Evolutionary conservation across 1,140 invertebrate genomes (phyloP), one percentile per base, ranked within the genome.

Genomic region (Heliconius eleuchia): DNA sequence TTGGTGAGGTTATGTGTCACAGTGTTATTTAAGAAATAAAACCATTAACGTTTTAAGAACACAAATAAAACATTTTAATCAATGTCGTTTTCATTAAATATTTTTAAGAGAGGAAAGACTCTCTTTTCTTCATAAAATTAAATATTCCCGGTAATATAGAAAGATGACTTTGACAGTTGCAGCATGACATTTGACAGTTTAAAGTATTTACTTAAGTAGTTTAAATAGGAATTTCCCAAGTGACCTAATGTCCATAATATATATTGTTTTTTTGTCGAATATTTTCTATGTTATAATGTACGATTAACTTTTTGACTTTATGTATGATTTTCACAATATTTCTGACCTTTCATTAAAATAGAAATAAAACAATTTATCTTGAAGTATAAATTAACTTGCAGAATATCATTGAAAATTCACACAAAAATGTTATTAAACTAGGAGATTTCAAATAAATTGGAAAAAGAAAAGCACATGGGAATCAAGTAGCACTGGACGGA

Each of bases 1-100:
- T 73, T n/a, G 83, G 77, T 84, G 87, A 93, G 91, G 91, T 94
- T 94, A 94, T 87, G 86, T 92, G 91, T 93, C 92, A 89, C 85
- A 27, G 27, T 66, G 13, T 66, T 66, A 66, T 16, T 16, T 66
- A 3, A 30, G 1, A 66, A 27, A 13, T 66, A 30, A 66, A 27
- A 66, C n/a, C 13, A 30, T 30, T 30, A 30, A 6, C 9, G 27
- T 66, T 6, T 72, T 72, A 37, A 72, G 6, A n/a, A 72, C n/a
- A 72, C 18, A 72, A 72, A 72, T 72, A n/a, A 72, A 72, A 42
- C 71, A 72, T 72, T 27, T 66, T 66, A n/a, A 66, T 30, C 5
- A 66, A 66, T n/a, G 27, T 66, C 2, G 8, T 30, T 66, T 66
- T 13, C 5, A 66, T 27, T 66, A 13, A 66, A 27, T 30, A 66